Evolutionary conservation across 2,888 invertebrate species (phyloP).

Genomic region (Cancer borealis): DNA sequence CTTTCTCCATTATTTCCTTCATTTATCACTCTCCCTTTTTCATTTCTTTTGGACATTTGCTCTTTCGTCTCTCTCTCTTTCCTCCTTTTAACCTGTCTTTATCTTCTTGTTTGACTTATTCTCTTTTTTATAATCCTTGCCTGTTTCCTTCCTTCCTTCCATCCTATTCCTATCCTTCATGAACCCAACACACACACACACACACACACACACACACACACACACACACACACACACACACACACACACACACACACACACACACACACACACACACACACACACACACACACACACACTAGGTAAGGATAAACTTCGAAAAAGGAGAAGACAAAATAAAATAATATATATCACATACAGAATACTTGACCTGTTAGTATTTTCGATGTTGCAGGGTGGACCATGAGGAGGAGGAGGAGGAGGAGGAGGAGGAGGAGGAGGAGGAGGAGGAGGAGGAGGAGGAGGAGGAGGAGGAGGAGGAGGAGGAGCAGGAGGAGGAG

Average conservation of each 20-base stretch:
- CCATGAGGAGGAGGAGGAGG: neutral
- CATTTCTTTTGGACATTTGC: neutral
- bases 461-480: conserved; percentile 26
- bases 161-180: neutral
- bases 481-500: conserved; percentile 31
- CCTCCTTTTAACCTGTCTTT: neutral
- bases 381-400: neutral
- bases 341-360: too few relatives aligned
- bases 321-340: too few relatives aligned
- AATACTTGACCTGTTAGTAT: neutral
- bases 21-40: neutral
- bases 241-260: too few relatives aligned
- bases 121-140: neutral
- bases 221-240: too few relatives aligned
- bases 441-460: conserved; percentile 7
- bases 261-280: too few relatives aligned
- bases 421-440: neutral
- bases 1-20: conserved; percentile 17
- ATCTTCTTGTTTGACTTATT: neutral
- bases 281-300: neutral
- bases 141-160: neutral
- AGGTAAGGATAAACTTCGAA: too few relatives aligned
- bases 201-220: too few relatives aligned
- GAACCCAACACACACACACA: neutral
- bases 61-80: neutral